These are phyloP conservation scores for Endotricha flammealis DNA, from an alignment of 2,888 invertebrate species.

Conservation along the genomic window DNA sequence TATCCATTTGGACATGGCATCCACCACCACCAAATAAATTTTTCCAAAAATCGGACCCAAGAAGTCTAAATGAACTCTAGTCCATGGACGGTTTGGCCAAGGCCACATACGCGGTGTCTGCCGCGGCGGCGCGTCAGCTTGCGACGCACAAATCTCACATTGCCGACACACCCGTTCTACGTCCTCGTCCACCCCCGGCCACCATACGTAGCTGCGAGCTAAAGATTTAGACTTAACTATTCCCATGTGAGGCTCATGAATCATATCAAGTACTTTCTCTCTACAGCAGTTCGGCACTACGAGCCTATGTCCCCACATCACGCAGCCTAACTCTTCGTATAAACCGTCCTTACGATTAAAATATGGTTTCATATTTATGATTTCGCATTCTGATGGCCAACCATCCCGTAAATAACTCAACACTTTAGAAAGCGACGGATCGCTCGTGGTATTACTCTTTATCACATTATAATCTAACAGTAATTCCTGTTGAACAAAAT, in stretches of 20 bases:
- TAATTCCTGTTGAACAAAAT: no score
- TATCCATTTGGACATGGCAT: constrained; percentile 3
- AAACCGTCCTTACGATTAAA: background rate
- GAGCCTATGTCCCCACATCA: background rate
- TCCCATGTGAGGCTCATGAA: no score
- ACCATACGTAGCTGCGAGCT: constrained; percentile 14
- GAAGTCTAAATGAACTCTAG: constrained; percentile 5
- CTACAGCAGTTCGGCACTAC: background rate
- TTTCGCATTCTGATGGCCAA: background rate
- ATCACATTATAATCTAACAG: no score
- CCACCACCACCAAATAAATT: constrained; percentile 4
- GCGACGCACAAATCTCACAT: no score
- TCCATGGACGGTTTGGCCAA: constrained; percentile 1
- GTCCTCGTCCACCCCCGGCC: constrained; percentile 8
- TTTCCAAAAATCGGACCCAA: constrained; percentile 6
- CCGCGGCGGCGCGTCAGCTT: constrained; percentile 1
- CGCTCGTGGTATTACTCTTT: no score
- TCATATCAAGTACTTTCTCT: background rate
- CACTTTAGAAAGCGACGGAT: background rate
- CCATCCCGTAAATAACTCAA: background rate
- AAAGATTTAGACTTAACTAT: no score
- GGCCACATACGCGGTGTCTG: constrained; percentile 2
- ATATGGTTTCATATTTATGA: background rate
- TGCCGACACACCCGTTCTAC: constrained; percentile 1
- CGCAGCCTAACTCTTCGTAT: background rate